Evolutionary conservation across 2,888 invertebrate species (phyloP), one percentile per base, ranked within the genome.

Genomic region (Harpalus rubripes): DNA sequence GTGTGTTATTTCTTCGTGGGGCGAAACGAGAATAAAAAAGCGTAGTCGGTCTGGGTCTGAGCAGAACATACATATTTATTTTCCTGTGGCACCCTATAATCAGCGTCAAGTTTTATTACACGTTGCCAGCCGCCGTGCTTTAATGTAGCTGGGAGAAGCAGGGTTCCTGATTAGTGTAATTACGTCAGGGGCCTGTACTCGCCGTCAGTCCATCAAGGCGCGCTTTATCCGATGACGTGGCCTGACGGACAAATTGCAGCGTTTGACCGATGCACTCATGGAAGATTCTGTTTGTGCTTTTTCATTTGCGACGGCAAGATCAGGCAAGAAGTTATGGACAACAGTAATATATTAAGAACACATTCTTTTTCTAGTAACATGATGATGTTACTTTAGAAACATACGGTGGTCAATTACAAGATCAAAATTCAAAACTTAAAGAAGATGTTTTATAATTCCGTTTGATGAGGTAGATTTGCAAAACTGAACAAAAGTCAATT

Each of bases 31-130:
- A 78, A 61, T 18, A 41, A 59, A 80, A 74, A 74, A 74, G 52
- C 72, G 7, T 8, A 4, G 72, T 16, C 72, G 80, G 61, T 39
- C 39, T 39, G 80, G 80, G 61, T 39, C 39, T 39, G 80, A 63
- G 41, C 80, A 80, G 80, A 80, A 84, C 61, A 78, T 84, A 84
- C 84, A 84, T 84, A 84, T 84, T 84, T 84, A 84, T 84, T 84
- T 78, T 84, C 78, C 26, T 52, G 65, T 84, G 78, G 84, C 84
- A 84, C 84, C 84, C 84, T 84, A 84, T 84, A 84, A 84, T 84
- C 84, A 84, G 44, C 78, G 84, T 78, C 59, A 65, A 84, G 63
- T 84, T 84, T 84, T 84, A 84, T 84, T 84, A 84, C 84, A 84
- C 78, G 84, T 84, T 84, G 63, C 16, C 44, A 61, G 61, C 84